These are phyloP conservation scores for Melanotaenia duboulayi DNA, from an alignment of 2,113 vertebrate genomes.

Conservation along the genomic window DNA sequence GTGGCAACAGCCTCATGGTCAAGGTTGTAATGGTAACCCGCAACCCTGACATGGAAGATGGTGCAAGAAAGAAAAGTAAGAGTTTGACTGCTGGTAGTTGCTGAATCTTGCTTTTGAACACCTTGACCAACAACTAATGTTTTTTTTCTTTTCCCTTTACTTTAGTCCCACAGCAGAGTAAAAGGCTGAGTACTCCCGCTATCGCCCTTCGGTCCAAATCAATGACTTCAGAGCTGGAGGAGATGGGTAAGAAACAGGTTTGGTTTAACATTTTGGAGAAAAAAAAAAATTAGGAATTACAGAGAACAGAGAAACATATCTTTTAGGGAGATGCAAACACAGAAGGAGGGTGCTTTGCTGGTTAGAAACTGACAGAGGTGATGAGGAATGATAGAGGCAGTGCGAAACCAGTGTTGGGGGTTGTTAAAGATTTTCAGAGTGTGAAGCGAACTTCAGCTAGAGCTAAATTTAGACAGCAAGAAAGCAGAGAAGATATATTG, in stretches of 20 bases:
- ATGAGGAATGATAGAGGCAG: constrained; percentile 40
- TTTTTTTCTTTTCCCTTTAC: background rate
- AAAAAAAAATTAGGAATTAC: constrained; percentile 6
- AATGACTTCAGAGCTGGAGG: constrained; percentile 95
- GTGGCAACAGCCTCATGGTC: constrained; percentile 93
- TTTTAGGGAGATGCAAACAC: constrained; percentile 21
- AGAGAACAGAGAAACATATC: constrained; percentile 7
- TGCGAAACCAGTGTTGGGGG: constrained; percentile 52
- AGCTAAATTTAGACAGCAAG: constrained; percentile 54
- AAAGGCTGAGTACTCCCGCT: constrained; percentile 89
- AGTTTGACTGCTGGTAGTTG: background rate
- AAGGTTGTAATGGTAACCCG: constrained; percentile 96
- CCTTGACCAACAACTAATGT: background rate
- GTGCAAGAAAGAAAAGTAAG: constrained; percentile 91
- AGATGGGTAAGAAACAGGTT: constrained; percentile 87
- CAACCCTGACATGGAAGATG: constrained; percentile 94
- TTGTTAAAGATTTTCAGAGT: constrained; percentile 53
- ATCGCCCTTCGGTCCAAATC: constrained; percentile 93
- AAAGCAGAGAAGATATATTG: constrained; percentile 25
- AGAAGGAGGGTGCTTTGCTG: background rate
- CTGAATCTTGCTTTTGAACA: background rate
- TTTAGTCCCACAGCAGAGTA: constrained; percentile 91
- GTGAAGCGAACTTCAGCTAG: constrained; percentile 36
- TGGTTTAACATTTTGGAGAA: background rate
- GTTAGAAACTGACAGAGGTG: constrained; percentile 38